These are phyloP conservation scores for Rhinopithecus roxellana DNA, from an alignment of 2,113 vertebrate species.

Conservation along the genomic window DNA sequence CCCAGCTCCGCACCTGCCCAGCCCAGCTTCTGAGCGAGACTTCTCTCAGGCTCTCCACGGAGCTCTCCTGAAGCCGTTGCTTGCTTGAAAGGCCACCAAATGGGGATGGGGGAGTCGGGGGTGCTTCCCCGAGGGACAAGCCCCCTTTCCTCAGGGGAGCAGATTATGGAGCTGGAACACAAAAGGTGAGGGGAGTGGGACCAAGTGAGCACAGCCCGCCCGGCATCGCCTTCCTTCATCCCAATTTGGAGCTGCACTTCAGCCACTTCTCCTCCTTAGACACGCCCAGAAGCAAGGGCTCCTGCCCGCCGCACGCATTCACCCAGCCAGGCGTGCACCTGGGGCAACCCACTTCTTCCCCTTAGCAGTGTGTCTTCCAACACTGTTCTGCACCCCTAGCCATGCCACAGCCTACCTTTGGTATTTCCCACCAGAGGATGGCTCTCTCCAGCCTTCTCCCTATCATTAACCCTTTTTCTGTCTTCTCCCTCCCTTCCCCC, in stretches of 20 bases:
- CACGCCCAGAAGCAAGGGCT: not conserved
- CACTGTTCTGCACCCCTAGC: too few relatives aligned
- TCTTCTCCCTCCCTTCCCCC: not conserved
- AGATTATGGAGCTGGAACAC: not conserved
- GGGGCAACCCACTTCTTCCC: not conserved
- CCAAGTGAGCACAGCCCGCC: not conserved
- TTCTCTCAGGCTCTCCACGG: not conserved
- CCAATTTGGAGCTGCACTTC: not conserved
- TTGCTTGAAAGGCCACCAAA: not conserved
- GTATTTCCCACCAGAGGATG: not conserved
- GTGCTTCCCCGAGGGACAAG: not conserved
- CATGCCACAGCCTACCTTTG: accelerated
- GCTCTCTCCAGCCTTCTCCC: not conserved
- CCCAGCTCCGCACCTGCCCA: too few relatives aligned
- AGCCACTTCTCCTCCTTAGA: not conserved
- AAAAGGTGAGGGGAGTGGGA: too few relatives aligned
- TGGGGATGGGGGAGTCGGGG: too few relatives aligned
- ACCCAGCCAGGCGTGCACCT: not conserved
- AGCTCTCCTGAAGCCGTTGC: not conserved
- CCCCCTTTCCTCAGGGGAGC: not conserved
- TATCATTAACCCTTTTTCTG: not conserved
- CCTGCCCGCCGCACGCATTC: not conserved
- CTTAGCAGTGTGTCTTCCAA: not conserved
- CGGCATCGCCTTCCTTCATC: accelerated
- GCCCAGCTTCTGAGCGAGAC: not conserved